These are phyloP conservation scores for Caenorhabditis panamensis DNA, from an alignment of 2,888 invertebrate genomes.

Conservation along the genomic window DNA sequence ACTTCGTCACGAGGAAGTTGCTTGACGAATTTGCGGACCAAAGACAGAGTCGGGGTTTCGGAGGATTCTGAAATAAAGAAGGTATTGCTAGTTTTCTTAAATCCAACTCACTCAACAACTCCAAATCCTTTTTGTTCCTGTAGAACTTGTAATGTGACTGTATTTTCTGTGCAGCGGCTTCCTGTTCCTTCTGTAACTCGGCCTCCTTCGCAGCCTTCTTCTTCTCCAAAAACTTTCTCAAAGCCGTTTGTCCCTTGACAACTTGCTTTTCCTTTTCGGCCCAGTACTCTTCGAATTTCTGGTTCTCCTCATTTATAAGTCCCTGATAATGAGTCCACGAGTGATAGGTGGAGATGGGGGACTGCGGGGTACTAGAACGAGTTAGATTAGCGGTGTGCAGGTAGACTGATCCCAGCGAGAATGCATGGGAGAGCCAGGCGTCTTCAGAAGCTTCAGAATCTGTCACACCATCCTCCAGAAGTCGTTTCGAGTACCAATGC, in stretches of 20 bases:
- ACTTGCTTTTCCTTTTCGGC: slow-evolving; percentile 62
- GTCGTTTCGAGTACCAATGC: slow-evolving; percentile 62
- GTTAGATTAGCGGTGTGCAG: not conserved
- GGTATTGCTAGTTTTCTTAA: too few species aligned
- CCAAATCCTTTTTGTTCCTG: slow-evolving; percentile 61
- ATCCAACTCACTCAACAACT: slow-evolving; percentile 65
- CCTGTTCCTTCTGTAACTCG: slow-evolving; percentile 46
- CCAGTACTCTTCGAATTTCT: slow-evolving; percentile 63
- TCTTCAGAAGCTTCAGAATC: not conserved
- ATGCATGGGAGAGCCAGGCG: slow-evolving; percentile 59
- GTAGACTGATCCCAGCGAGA: slow-evolving; percentile 53
- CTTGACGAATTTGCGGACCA: slow-evolving; percentile 84
- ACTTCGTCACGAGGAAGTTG: slow-evolving; percentile 64
- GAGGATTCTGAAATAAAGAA: slow-evolving; percentile 63
- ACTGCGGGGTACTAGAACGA: not conserved
- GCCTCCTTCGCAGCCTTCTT: slow-evolving; percentile 47
- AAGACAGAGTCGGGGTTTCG: slow-evolving; percentile 68
- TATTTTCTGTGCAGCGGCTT: slow-evolving; percentile 68
- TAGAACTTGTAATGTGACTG: slow-evolving; percentile 68
- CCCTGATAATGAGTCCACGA: slow-evolving; percentile 28
- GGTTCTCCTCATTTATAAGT: slow-evolving; percentile 55
- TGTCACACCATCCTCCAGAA: slow-evolving; percentile 40
- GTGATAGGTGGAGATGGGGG: slow-evolving; percentile 13
- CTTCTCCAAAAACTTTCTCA: slow-evolving; percentile 55
- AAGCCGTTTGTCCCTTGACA: slow-evolving; percentile 55